Evolutionary conservation across 1,140 invertebrate genomes (phyloP).

Genomic region (Aphelinus atriplicis): DNA sequence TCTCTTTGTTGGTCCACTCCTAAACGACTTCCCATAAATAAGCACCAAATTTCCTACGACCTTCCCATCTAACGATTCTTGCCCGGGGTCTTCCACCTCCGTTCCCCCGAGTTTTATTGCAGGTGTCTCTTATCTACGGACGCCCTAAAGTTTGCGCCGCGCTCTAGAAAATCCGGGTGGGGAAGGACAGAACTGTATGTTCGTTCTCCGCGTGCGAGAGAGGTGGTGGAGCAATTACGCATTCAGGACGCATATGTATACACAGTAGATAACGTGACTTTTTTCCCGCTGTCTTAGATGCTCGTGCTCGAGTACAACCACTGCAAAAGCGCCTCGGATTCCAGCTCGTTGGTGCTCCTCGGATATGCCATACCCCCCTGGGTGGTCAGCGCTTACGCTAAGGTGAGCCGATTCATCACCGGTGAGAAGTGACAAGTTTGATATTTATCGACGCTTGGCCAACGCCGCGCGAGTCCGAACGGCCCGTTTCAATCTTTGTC

Average conservation of each 20-base stretch:
- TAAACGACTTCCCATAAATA: too few relatives aligned
- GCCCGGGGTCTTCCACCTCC: constrained; percentile 6
- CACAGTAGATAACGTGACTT: too few relatives aligned
- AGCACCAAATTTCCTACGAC: neutral
- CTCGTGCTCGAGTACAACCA: constrained; percentile 70
- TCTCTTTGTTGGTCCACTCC: neutral
- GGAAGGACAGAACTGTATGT: too few relatives aligned
- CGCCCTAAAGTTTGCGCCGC: neutral
- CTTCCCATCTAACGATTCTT: neutral
- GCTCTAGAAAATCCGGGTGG: too few relatives aligned
- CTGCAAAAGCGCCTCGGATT: constrained; percentile 61
- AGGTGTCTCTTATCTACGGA: constrained; percentile 13
- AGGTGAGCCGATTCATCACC: constrained; percentile 44
- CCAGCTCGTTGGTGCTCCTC: constrained; percentile 63
- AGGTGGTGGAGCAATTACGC: too few relatives aligned
- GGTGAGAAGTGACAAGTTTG: too few relatives aligned
- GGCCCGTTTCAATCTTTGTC: too few relatives aligned
- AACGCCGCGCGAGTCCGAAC: too few relatives aligned
- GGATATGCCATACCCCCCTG: constrained; percentile 74
- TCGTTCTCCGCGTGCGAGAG: too few relatives aligned
- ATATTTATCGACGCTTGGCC: too few relatives aligned
- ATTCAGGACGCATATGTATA: too few relatives aligned
- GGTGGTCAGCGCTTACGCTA: constrained; percentile 77
- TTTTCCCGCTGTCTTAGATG: constrained; percentile 65
- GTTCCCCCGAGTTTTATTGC: constrained; percentile 9